Evolutionary conservation across 1,140 invertebrate genomes (phyloP).

Genomic region (Macrosteles quadrilineatus): DNA sequence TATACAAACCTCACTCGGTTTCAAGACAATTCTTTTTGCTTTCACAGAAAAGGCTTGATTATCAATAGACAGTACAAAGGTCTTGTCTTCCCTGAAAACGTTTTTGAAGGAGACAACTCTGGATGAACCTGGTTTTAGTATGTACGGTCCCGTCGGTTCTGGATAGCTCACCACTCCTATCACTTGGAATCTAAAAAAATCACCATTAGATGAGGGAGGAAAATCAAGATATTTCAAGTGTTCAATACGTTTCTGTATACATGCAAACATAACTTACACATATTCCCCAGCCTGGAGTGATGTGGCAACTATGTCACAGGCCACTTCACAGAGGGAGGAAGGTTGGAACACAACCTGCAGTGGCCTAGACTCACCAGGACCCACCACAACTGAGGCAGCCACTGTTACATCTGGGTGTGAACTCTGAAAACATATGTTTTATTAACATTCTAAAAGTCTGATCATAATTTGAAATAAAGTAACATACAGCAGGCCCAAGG

Average conservation of each 20-base stretch:
- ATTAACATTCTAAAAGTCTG: no score
- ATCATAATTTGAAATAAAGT: no score
- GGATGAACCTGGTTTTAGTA: background rate
- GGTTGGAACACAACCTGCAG: background rate
- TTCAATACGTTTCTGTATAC: no score
- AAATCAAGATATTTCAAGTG: no score
- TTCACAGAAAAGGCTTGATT: background rate
- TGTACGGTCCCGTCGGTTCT: conserved; percentile 2
- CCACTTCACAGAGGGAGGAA: background rate
- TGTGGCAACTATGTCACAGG: background rate
- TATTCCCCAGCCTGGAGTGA: background rate
- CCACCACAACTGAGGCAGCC: background rate
- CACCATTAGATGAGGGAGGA: no score
- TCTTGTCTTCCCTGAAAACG: background rate
- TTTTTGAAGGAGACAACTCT: background rate
- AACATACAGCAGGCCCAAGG: no score
- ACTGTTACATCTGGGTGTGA: conserved; percentile 6
- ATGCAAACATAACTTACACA: background rate
- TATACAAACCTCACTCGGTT: background rate
- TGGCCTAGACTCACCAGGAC: background rate
- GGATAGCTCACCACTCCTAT: background rate
- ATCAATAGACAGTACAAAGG: background rate
- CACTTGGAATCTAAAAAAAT: background rate
- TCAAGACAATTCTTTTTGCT: background rate
- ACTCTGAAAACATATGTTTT: conserved; percentile 4